phyloP scores from a whole-genome alignment of 2,797 vertebrate species.

The Rhabdomys pumilio region DNA sequence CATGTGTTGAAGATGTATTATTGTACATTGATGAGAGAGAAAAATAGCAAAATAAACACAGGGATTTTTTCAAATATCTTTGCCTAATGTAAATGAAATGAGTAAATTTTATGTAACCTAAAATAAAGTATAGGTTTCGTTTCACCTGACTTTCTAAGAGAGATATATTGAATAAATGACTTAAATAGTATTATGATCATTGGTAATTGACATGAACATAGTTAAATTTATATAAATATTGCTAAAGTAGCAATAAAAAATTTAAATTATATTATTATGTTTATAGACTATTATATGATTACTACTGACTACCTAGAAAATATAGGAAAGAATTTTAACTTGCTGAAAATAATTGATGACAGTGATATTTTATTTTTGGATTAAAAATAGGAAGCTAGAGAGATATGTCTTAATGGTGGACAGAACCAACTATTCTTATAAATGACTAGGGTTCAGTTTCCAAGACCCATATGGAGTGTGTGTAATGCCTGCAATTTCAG shows the following conservation, averaged over 20 bases:
- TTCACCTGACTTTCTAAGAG: background rate
- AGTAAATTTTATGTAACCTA: background rate
- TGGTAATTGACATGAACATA: background rate
- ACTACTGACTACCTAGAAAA: slow-evolving; percentile 28
- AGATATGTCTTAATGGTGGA: background rate
- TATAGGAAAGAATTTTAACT: slow-evolving; percentile 1
- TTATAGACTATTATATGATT: slow-evolving; percentile 12
- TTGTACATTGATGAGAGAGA: background rate
- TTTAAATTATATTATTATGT: slow-evolving; percentile 29
- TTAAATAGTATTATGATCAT: background rate
- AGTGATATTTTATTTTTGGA: background rate
- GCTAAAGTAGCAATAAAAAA: background rate
- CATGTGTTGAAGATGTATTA: background rate
- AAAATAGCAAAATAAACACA: background rate
- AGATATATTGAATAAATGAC: slow-evolving; percentile 25
- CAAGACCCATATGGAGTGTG: background rate
- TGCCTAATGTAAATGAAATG: slow-evolving; percentile 36
- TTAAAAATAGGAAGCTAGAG: slow-evolving; percentile 1
- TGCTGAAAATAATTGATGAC: slow-evolving; percentile 2
- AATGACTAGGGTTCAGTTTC: background rate
- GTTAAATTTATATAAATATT: slow-evolving; percentile 39
- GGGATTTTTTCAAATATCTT: slow-evolving; percentile 9
- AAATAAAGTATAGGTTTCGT: background rate
- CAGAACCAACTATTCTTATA: background rate
- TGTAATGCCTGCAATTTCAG: background rate